Evolutionary conservation across 2,113 vertebrate genomes (phyloP), one percentile per base, ranked within the genome.

Genomic region (Marcusenius ussheri): DNA sequence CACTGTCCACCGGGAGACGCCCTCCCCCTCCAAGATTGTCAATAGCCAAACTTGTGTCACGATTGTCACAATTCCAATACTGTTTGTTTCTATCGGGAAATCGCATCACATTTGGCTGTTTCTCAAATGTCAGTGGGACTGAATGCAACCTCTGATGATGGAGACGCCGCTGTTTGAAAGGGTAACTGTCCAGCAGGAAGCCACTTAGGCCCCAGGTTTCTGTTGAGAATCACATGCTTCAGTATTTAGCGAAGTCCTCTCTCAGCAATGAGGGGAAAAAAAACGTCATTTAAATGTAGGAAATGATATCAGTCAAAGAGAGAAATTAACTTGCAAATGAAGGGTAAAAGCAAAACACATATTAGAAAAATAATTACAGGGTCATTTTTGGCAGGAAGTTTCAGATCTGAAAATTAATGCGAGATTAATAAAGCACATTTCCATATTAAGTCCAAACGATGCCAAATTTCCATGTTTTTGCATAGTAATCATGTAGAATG

Each of bases 91-190:
- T 45, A 50, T 70, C 53, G 47, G 47, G n/a, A 74, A 87, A 85
- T 84, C 46, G 86, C 89, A 88, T 90, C 88, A 83, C 88, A 42
- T 84, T 49, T 74, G 58, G 27, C 91, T 56, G 53, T 84, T 27
- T 42, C 5, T 8, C 88, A 70, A 70, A 91, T 88, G 89, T 58
- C 46, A 42, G 56, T 31, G 46, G 50, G 47, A 90, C 46, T 53
- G 17, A 51, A 46, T 49, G 84, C 45, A 88, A 46, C 56, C 50
- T 39, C 27, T 45, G 11, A 46, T 35, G 88, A 92, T 88, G 70
- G 85, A 5, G 49, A 51, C n/a, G n/a, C n/a, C 5, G 31, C 47
- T 31, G 19, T 17, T 87, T 35, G 24, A 87, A 49, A 51, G 24
- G 85, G 46, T n/a, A 46, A 27, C 85, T 87, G 49, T 47, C 39